phyloP scores from a whole-genome alignment of 2,888 invertebrate genomes.

The Dendrolimus houi region DNA sequence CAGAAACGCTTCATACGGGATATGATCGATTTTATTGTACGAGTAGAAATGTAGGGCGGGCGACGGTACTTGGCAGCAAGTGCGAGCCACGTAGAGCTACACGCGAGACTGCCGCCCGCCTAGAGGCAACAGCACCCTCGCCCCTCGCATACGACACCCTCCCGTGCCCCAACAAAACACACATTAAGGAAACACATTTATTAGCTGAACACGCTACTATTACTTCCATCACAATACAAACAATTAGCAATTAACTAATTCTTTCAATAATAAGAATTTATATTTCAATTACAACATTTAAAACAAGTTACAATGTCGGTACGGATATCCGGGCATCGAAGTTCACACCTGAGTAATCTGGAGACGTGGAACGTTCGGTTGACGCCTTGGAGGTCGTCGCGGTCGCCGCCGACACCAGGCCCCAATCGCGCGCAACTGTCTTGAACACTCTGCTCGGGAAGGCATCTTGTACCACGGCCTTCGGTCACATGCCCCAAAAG shows the following conservation, averaged over 20 bases:
- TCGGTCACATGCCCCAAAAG: slow-evolving; percentile 53
- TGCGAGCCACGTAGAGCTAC: slow-evolving; percentile 63
- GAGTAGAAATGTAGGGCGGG: slow-evolving; percentile 32
- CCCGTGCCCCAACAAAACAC: slow-evolving; percentile 64
- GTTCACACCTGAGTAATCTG: slow-evolving; percentile 72
- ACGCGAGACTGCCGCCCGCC: slow-evolving; percentile 70
- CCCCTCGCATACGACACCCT: slow-evolving; percentile 38
- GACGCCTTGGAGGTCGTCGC: slow-evolving; percentile 43
- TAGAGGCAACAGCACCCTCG: slow-evolving; percentile 29
- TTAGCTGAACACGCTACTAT: slow-evolving; percentile 65
- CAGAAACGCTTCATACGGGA: background rate
- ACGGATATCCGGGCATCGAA: slow-evolving; percentile 5
- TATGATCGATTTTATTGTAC: slow-evolving; percentile 16
- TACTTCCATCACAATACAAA: slow-evolving; percentile 50
- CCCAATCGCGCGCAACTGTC: slow-evolving; percentile 38
- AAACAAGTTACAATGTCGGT: background rate
- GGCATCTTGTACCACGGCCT: slow-evolving; percentile 49
- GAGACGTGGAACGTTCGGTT: slow-evolving; percentile 46
- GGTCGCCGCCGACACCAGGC: slow-evolving; percentile 48
- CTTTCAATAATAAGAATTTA: background rate
- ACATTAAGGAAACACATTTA: slow-evolving; percentile 64
- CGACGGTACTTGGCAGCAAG: slow-evolving; percentile 34
- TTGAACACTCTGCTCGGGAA: slow-evolving; percentile 38
- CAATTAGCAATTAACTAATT: slow-evolving; percentile 24
- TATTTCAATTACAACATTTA: background rate